Percentiles rank a stretch among this genome's conserved stretches.
These are phyloP conservation scores for Lutjanus erythropterus DNA, from an alignment of 2,113 vertebrate species.

Conservation along the genomic window DNA sequence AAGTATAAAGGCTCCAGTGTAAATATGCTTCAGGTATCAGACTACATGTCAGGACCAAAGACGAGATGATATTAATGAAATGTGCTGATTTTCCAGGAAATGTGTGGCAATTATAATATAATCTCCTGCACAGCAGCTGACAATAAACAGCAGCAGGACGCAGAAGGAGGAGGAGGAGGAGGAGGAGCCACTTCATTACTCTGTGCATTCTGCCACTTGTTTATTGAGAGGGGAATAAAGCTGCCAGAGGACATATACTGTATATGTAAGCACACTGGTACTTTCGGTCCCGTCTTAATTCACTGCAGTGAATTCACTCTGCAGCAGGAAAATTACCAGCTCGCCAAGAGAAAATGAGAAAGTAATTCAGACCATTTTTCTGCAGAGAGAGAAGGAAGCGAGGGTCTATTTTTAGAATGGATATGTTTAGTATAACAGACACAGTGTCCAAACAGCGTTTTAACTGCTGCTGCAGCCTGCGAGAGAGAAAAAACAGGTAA, in stretches of 20 bases:
- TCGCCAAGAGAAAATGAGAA: not conserved
- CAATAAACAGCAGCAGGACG: conserved; percentile 11
- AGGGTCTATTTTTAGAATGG: not conserved
- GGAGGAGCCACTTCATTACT: conserved; percentile 4
- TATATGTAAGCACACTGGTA: not conserved
- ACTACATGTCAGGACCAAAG: not conserved
- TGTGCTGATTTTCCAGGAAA: conserved; percentile 38
- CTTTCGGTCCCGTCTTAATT: not conserved
- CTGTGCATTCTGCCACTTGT: conserved; percentile 7
- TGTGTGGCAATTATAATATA: not conserved
- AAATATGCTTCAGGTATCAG: not conserved
- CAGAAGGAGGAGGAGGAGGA: conserved; percentile 34
- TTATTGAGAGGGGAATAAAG: conserved; percentile 56
- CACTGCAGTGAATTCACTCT: not conserved
- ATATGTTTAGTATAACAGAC: not conserved
- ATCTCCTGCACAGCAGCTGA: conserved; percentile 29
- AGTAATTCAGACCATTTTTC: conserved; percentile 2
- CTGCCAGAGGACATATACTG: conserved; percentile 28
- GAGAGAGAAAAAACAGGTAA: not conserved
- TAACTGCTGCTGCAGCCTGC: not conserved
- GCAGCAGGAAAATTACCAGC: conserved; percentile 11
- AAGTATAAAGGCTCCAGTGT: not conserved
- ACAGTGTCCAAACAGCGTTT: not conserved
- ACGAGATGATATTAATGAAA: not conserved
- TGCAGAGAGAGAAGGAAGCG: not conserved